These are phyloP conservation scores for Nibea albiflora DNA, from an alignment of 2,113 vertebrate species.

Conservation along the genomic window DNA sequence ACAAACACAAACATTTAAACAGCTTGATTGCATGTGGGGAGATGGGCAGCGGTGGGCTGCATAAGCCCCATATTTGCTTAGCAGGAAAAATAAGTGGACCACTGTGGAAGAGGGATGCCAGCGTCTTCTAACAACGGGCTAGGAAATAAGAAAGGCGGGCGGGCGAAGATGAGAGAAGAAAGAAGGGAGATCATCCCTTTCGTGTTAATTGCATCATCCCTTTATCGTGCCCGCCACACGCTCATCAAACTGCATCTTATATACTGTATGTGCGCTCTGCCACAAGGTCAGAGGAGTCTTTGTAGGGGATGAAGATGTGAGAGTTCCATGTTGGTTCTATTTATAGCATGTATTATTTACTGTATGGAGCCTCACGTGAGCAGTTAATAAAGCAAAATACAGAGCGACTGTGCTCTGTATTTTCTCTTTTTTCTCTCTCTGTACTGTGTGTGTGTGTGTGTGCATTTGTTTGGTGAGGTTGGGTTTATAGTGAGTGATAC, in stretches of 20 bases:
- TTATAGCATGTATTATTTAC: neutral
- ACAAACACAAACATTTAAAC: slow-evolving; percentile 78
- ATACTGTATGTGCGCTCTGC: slow-evolving; percentile 25
- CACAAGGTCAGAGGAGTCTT: slow-evolving; percentile 58
- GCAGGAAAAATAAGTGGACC: slow-evolving; percentile 63
- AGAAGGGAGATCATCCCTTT: slow-evolving; percentile 47
- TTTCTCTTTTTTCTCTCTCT: too few species aligned
- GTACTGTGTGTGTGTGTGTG: neutral
- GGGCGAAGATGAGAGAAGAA: slow-evolving; percentile 2
- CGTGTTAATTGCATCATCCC: slow-evolving; percentile 62
- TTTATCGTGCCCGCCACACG: slow-evolving; percentile 55
- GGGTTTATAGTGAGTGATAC: neutral
- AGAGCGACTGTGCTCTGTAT: too few species aligned
- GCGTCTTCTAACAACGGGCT: slow-evolving; percentile 23
- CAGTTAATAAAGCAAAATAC: neutral
- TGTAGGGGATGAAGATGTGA: neutral
- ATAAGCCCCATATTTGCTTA: slow-evolving; percentile 65
- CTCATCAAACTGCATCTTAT: slow-evolving; percentile 51
- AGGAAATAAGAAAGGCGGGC: slow-evolving; percentile 32
- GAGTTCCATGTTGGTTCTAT: neutral
- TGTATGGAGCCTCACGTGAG: neutral
- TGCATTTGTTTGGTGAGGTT: neutral
- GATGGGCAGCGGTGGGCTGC: slow-evolving; percentile 36
- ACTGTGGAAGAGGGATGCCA: slow-evolving; percentile 51
- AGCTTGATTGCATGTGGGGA: slow-evolving; percentile 68